Percentiles rank a stretch among this genome's conserved stretches.
Evolutionary conservation across 2,888 invertebrate species (phyloP).

Genomic region (Busseola fusca): DNA sequence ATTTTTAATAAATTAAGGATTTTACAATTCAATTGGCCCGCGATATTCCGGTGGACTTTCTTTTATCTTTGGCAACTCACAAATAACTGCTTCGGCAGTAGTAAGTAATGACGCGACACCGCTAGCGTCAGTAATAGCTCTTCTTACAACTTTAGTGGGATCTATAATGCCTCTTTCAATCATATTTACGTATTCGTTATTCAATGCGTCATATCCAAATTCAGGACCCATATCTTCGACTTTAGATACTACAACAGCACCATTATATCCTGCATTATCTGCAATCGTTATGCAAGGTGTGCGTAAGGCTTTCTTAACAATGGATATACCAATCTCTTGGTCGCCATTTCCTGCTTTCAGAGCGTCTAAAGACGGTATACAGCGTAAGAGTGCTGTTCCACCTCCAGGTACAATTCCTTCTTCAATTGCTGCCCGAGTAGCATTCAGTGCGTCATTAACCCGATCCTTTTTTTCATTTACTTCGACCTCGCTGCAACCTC

Average conservation of each 20-base stretch:
- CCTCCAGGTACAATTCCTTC: constrained; percentile 99
- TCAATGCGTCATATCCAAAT: constrained; percentile 96
- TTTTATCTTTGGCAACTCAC: constrained; percentile 89
- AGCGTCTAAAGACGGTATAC: constrained; percentile 91
- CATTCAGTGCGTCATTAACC: constrained; percentile 97
- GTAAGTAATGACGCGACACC: constrained; percentile 84
- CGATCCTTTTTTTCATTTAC: constrained; percentile 98
- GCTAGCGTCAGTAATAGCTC: constrained; percentile 82
- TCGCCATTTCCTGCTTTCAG: constrained; percentile 92
- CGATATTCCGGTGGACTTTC: constrained; percentile 47
- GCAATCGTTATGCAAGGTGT: constrained; percentile 97
- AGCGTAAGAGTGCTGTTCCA: constrained; percentile 95
- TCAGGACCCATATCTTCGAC: constrained; percentile 92
- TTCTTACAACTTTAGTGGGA: constrained; percentile 93
- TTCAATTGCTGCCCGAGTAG: constrained; percentile 97
- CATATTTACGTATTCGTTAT: constrained; percentile 96
- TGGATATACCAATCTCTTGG: constrained; percentile 93
- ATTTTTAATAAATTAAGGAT: neutral
- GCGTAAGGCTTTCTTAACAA: constrained; percentile 94
- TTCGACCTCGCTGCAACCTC: constrained; percentile 96
- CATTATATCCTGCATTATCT: constrained; percentile 96
- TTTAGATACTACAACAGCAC: constrained; percentile 96
- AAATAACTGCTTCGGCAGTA: constrained; percentile 98
- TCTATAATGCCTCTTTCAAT: constrained; percentile 97
- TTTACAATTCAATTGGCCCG: constrained; percentile 31